Percentiles rank a stretch among this genome's conserved stretches.
Conservation (phyloP, 2,888 invertebrate species). For the Sepioteuthis lessoniana region DNA sequence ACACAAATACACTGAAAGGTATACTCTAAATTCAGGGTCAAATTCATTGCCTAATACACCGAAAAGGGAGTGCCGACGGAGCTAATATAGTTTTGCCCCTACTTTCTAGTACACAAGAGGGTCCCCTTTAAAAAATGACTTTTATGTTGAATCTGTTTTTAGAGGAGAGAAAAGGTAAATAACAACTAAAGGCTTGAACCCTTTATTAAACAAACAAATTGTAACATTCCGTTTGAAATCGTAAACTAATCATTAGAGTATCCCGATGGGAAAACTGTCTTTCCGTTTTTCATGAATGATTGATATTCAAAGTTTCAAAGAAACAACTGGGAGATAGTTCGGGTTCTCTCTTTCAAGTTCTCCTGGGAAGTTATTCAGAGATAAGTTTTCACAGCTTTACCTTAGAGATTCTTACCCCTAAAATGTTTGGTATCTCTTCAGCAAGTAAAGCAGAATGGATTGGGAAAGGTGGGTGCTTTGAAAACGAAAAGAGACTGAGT, state of each 20-base stretch:
- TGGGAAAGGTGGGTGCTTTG: background rate
- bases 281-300: background rate
- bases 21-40: too few relatives aligned
- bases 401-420: background rate
- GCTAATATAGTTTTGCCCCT: too few relatives aligned
- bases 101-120: too few relatives aligned
- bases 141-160: too few relatives aligned
- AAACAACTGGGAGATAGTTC: background rate
- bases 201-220: too few relatives aligned
- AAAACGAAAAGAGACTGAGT: background rate
- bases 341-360: background rate
- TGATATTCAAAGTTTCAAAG: background rate
- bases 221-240: background rate
- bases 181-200: too few relatives aligned
- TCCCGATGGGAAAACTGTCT: background rate
- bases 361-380: background rate
- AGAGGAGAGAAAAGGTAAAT: too few relatives aligned
- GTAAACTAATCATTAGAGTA: background rate
- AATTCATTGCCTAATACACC: too few relatives aligned
- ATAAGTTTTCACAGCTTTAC: background rate
- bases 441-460: background rate
- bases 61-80: too few relatives aligned
- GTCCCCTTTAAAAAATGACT: too few relatives aligned
- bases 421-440: background rate
- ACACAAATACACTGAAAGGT: too few relatives aligned